Evolutionary conservation across 2,797 vertebrate species (phyloP).

Genomic region (Sciurus vulgaris): DNA sequence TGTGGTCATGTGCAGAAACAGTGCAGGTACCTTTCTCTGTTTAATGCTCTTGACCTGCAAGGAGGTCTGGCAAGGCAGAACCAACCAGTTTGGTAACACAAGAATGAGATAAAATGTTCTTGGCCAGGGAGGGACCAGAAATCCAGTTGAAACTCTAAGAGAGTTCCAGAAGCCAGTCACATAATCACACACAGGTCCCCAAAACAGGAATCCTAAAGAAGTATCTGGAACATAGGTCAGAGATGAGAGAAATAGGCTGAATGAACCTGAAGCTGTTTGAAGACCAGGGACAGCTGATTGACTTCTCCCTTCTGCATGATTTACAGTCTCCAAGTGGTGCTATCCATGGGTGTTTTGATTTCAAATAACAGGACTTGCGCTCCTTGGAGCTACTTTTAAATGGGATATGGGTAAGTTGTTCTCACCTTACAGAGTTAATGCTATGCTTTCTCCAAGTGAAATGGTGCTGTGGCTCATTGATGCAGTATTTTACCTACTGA

Average conservation of each 20-base stretch:
- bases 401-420: rapidly evolving
- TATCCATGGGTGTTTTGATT: background rate
- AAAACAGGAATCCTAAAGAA: background rate
- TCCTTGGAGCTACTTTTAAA: background rate
- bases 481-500: background rate
- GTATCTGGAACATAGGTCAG: background rate
- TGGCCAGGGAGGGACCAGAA: background rate
- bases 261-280: background rate
- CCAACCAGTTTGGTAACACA: background rate
- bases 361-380: background rate
- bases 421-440: background rate
- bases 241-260: background rate
- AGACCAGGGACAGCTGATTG: background rate
- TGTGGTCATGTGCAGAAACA: background rate
- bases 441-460: background rate
- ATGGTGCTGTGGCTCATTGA: background rate
- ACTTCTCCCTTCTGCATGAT: background rate
- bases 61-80: background rate
- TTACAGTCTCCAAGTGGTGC: background rate
- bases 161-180: background rate
- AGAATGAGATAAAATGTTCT: background rate
- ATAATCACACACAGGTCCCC: background rate
- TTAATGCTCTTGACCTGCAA: background rate
- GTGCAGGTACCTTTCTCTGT: background rate
- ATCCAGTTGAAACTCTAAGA: background rate